Conservation (phyloP, 2,797 vertebrate species). For the Sebastes vulpes region DNA sequence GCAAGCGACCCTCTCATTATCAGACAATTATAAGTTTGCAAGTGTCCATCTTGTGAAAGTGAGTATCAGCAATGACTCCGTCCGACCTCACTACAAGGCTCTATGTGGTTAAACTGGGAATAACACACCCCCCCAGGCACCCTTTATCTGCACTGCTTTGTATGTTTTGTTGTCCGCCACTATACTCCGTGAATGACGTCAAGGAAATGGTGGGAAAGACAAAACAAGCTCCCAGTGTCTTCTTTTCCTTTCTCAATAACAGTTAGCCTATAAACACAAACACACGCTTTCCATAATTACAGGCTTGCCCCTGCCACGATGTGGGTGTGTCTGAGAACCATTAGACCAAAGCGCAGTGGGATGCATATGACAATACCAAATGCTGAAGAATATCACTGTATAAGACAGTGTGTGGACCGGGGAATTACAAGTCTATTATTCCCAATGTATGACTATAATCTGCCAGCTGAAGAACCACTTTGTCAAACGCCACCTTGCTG, state of each 20-base stretch:
- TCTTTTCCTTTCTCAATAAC: conserved; percentile 60
- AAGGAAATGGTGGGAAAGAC: conserved; percentile 38
- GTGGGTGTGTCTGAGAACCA: conserved; percentile 78
- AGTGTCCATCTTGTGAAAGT: conserved; percentile 12
- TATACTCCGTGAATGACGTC: not conserved
- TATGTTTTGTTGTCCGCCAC: not conserved
- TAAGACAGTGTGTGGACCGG: not conserved
- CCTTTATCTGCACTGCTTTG: not conserved
- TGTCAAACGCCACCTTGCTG: not conserved
- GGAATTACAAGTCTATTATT: not conserved
- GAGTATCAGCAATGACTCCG: not conserved
- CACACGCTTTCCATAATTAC: conserved; percentile 79
- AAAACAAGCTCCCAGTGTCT: conserved; percentile 11
- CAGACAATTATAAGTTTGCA: conserved; percentile 12
- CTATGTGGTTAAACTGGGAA: not conserved
- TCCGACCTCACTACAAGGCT: not conserved
- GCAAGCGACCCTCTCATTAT: conserved; percentile 11
- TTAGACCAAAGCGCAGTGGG: conserved; percentile 42
- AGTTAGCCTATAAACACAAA: conserved; percentile 71
- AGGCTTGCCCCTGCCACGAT: conserved; percentile 49
- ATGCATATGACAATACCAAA: conserved; percentile 23
- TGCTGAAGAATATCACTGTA: conserved; percentile 2
- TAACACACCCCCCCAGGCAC: not conserved
- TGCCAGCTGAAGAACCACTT: not conserved
- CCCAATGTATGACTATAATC: not conserved